A percentile compares a stretch with the other conserved stretches of the same genome.
Conservation (phyloP, 2,113 vertebrate species). For the Guaruba guarouba region DNA sequence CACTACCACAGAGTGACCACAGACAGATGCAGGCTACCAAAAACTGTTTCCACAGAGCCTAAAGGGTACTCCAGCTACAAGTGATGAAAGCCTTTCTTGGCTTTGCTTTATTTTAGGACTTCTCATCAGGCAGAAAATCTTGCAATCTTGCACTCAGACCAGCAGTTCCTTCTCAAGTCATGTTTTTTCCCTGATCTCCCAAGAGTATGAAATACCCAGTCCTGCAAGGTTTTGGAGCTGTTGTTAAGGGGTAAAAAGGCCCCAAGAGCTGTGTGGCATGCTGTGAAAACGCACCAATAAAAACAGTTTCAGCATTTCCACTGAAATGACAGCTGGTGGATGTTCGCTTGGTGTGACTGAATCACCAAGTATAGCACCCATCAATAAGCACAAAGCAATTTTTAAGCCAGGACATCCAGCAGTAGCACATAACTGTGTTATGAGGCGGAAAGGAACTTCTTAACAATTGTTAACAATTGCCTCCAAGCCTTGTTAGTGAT, state of each 20-base stretch:
- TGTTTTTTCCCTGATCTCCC: neutral
- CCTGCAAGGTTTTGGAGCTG: neutral
- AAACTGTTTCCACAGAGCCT: neutral
- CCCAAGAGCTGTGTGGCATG: rapidly evolving
- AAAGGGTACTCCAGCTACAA: neutral
- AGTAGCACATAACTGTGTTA: neutral
- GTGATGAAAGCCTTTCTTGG: neutral
- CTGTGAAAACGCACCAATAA: neutral
- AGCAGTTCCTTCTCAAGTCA: neutral
- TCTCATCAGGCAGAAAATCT: neutral
- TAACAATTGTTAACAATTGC: too few species aligned
- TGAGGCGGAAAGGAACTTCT: neutral
- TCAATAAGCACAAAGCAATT: neutral
- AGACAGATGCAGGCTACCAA: neutral
- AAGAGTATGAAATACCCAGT: neutral
- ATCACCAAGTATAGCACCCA: neutral
- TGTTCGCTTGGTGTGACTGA: neutral
- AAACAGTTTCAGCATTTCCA: neutral
- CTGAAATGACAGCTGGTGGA: neutral
- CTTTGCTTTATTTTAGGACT: neutral
- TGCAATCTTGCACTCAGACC: neutral
- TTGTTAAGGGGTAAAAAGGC: rapidly evolving
- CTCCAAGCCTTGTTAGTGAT: rapidly evolving
- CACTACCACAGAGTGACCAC: rapidly evolving
- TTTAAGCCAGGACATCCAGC: neutral